Conservation (phyloP, 2,888 invertebrate species). For the Dioctria rufipes region DNA sequence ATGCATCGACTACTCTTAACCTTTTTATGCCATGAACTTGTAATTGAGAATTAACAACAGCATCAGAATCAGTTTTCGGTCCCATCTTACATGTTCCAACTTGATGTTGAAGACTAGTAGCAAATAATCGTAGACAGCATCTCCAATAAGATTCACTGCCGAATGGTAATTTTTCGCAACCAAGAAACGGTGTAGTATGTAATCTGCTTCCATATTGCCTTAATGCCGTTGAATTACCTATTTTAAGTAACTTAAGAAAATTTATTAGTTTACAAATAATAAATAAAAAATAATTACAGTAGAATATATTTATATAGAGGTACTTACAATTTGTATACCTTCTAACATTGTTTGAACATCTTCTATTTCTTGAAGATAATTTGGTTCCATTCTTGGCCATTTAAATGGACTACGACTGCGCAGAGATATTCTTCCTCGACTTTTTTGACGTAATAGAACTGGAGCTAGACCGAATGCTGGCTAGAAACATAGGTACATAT, state of each 20-base stretch:
- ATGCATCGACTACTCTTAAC: conserved; percentile 75
- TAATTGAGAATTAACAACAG: conserved; percentile 78
- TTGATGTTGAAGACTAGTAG: conserved; percentile 82
- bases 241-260: conserved; percentile 72
- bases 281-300: neutral
- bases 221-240: conserved; percentile 74
- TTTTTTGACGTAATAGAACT: conserved; percentile 81
- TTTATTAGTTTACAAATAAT: neutral
- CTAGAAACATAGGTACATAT: conserved; percentile 56
- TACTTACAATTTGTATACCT: conserved; percentile 80
- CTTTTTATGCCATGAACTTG: conserved; percentile 73
- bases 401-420: conserved; percentile 81
- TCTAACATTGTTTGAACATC: conserved; percentile 83
- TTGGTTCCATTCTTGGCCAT: conserved; percentile 84
- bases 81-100: conserved; percentile 82
- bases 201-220: conserved; percentile 73
- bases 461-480: conserved; percentile 81
- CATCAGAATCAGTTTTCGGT: conserved; percentile 73
- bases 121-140: conserved; percentile 80
- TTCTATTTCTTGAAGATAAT: conserved; percentile 82
- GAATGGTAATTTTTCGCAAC: conserved; percentile 77
- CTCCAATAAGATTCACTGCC: conserved; percentile 82
- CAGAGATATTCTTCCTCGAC: conserved; percentile 81
- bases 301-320: neutral
- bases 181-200: conserved; percentile 76